Conservation (phyloP, 2,113 vertebrate genomes). For the Cranoglanis bouderius region DNA sequence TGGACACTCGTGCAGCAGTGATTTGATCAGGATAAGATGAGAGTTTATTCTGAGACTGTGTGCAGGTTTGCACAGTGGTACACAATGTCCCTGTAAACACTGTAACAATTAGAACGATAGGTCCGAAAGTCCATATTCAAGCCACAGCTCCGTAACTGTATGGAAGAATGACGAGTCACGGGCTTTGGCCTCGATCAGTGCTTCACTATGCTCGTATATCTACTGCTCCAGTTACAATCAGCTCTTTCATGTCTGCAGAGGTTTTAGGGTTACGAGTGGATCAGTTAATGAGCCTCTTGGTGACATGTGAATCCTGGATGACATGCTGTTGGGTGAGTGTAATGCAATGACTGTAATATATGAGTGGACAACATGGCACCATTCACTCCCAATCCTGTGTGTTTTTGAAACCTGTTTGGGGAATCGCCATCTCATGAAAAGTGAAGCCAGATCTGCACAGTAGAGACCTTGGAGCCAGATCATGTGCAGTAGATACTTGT, state of each 20-base stretch:
- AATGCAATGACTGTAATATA: neutral
- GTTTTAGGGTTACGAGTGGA: neutral
- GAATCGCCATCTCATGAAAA: neutral
- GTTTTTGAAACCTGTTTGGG: too few relatives aligned
- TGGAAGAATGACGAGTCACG: neutral
- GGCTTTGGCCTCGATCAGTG: neutral
- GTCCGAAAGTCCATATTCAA: neutral
- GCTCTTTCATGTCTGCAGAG: conserved; percentile 7
- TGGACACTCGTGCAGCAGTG: neutral
- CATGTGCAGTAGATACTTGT: neutral
- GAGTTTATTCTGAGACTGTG: neutral
- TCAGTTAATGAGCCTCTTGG: neutral
- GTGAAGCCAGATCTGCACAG: neutral
- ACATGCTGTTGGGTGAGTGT: neutral
- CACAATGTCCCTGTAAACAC: neutral
- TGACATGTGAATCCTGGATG: neutral
- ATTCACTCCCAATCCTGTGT: neutral
- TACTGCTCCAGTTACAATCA: neutral
- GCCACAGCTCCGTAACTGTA: neutral
- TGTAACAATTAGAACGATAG: neutral
- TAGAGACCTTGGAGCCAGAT: neutral
- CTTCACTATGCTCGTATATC: neutral
- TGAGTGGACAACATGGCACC: neutral
- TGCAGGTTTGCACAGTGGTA: neutral
- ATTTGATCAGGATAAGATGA: neutral